Evolutionary conservation across 2,888 invertebrate species (phyloP), one percentile per base, ranked within the genome.

Genomic region (Epirrita christyi): DNA sequence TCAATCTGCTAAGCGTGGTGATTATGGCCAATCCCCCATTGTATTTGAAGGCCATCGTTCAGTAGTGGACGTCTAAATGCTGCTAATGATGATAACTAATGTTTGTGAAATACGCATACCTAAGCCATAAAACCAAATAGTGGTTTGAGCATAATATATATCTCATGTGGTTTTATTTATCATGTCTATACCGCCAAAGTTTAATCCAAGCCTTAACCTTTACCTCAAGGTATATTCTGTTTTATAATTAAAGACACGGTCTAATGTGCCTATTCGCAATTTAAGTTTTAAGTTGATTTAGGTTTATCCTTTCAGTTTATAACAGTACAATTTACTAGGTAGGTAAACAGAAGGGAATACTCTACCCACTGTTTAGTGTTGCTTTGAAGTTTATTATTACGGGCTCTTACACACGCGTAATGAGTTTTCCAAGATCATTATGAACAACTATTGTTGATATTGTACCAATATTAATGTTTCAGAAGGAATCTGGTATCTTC

Each of bases 281-380:
- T 61, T 63, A 70, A 70, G 67, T 70, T 70, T 66, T 61, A 46
- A 64, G 67, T 68, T 70, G 61, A 66, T 64, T 66, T 64, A 67
- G 65, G 67, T 62, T 68, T 62, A 67, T 64, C 59, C 62, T 47
- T 46, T 46, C 34, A 53, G 59, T 67, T 68, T 60, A 61, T 63
- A 66, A 63, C 58, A 46, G 51, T 52, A 51, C 44, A 45, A 50
- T 59, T 64, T 61, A 60, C 62, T 59, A 59, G 41, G 55, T 59
- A 59, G 6, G 49, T 52, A 59, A 55, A 61, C 58, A 57, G 45
- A 14, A 52, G 32, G 40, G 34, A 32, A 61, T 62, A 59, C 55
- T 63, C 34, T 50, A 53, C 44, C 13, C 52, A 41, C 51, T 55
- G 47, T 52, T 29, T 10, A 46, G 32, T 3, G 7, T 43, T 46